Conservation (phyloP, 2,113 vertebrate species). For the Melanostigma gelatinosum region DNA sequence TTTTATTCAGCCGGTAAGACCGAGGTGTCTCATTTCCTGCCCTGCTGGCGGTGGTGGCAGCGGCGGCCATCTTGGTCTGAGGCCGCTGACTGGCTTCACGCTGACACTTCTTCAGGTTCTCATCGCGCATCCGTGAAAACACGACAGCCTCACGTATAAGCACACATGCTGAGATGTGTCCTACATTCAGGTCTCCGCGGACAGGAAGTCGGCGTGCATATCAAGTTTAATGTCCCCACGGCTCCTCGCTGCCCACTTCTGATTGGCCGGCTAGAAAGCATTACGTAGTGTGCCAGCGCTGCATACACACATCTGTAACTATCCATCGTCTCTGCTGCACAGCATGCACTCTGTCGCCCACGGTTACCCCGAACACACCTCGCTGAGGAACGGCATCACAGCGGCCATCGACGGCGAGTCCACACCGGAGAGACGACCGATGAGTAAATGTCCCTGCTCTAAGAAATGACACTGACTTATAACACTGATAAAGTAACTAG, state of each 20-base stretch:
- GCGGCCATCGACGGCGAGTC: not conserved
- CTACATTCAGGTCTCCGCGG: conserved; percentile 41
- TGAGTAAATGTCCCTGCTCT: not conserved
- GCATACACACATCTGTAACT: conserved; percentile 10
- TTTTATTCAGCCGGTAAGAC: conserved; percentile 63
- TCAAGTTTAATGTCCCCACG: conserved; percentile 23
- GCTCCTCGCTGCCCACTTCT: not conserved
- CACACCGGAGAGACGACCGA: not conserved
- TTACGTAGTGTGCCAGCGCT: not conserved
- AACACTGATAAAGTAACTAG: no score
- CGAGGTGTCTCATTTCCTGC: conserved; percentile 63
- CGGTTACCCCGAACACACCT: not conserved
- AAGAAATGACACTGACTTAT: no score
- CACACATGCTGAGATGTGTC: conserved; percentile 35
- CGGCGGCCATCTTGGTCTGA: conserved; percentile 38
- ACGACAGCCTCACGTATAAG: not conserved
- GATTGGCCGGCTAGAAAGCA: conserved; percentile 23
- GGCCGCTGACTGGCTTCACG: conserved; percentile 1
- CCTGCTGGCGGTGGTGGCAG: conserved; percentile 2
- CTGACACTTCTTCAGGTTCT: not conserved
- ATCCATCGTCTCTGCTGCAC: conserved; percentile 2
- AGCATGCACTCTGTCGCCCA: conserved; percentile 3
- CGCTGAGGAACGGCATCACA: not conserved
- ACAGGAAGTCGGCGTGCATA: not conserved
- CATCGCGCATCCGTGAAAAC: conserved; percentile 1